A percentile compares a stretch with the other conserved stretches of the same genome.
Evolutionary conservation across 2,113 vertebrate species (phyloP).

Genomic region (Varanus komodoensis): DNA sequence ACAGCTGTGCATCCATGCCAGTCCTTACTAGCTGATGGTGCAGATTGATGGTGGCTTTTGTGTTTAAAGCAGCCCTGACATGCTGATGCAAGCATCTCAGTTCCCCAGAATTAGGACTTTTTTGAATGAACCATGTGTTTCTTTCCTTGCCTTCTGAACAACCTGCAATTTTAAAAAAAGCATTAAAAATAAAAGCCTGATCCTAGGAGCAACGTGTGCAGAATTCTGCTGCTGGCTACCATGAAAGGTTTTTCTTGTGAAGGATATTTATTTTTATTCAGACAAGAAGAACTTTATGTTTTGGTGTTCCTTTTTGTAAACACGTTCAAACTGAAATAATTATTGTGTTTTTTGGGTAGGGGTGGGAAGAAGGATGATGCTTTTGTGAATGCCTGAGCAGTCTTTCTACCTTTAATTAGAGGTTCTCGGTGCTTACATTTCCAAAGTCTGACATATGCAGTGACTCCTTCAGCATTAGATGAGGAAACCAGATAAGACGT

Average conservation of each 20-base stretch:
- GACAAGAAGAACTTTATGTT: slow-evolving; percentile 9
- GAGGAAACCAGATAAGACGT: background rate
- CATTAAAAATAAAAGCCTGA: background rate
- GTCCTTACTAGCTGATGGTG: background rate
- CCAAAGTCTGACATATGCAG: slow-evolving; percentile 20
- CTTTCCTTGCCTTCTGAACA: background rate
- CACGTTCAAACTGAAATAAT: slow-evolving; percentile 34
- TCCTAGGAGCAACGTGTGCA: background rate
- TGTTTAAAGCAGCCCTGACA: background rate
- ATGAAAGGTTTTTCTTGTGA: slow-evolving; percentile 34
- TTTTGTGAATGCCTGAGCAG: slow-evolving; percentile 33
- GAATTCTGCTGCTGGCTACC: background rate
- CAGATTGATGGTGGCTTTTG: background rate
- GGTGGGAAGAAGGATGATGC: background rate
- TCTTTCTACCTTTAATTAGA: slow-evolving; percentile 29
- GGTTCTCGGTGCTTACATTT: background rate
- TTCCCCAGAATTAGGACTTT: background rate
- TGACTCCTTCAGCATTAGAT: slow-evolving; percentile 21
- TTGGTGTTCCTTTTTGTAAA: background rate
- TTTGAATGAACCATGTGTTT: too few relatives aligned
- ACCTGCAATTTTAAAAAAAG: background rate
- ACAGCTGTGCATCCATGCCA: background rate
- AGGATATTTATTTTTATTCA: background rate
- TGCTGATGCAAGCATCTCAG: background rate
- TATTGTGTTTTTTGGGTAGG: slow-evolving; percentile 4